phyloP scores from a whole-genome alignment of 2,888 invertebrate genomes.

The Drosophila meridionalis region DNA sequence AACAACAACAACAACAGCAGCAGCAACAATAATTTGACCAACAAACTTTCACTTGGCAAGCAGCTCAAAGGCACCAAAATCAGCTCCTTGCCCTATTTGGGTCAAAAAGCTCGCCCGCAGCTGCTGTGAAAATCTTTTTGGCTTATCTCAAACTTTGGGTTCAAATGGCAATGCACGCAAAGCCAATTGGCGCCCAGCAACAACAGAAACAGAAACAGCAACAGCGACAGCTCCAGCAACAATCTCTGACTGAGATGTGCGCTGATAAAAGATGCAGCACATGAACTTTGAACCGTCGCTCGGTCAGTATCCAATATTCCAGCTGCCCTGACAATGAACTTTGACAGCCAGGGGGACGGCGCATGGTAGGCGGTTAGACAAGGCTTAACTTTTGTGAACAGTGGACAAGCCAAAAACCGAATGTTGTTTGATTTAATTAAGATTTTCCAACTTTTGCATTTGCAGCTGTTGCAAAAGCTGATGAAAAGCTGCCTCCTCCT shows the following conservation, averaged over 20 bases:
- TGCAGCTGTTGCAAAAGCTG: not conserved
- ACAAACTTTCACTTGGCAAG: constrained; percentile 70
- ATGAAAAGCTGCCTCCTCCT: constrained; percentile 4
- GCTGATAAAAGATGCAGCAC: constrained; percentile 61
- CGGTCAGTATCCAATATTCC: constrained; percentile 56
- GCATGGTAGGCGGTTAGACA: not conserved
- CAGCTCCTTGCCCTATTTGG: constrained; percentile 56
- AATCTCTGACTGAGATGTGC: constrained; percentile 54
- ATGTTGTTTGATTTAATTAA: constrained; percentile 17
- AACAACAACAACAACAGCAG: constrained; percentile 24
- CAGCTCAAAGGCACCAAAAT: constrained; percentile 21
- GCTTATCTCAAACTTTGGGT: constrained; percentile 60
- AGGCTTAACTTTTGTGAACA: not conserved
- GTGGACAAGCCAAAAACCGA: not conserved
- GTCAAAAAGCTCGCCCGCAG: constrained; percentile 54
- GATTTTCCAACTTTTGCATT: constrained; percentile 11
- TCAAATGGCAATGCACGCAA: constrained; percentile 74
- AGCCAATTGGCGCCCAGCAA: constrained; percentile 44
- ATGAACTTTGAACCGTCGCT: constrained; percentile 70
- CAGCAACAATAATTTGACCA: constrained; percentile 26
- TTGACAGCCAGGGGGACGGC: constrained; percentile 19
- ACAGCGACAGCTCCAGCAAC: constrained; percentile 15
- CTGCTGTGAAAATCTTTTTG: constrained; percentile 38
- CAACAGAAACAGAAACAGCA: constrained; percentile 15
- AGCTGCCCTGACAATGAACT: constrained; percentile 57